Base-by-base conservation (phyloP, 2,888 invertebrate species). In the Agrotis segetum region DNA sequence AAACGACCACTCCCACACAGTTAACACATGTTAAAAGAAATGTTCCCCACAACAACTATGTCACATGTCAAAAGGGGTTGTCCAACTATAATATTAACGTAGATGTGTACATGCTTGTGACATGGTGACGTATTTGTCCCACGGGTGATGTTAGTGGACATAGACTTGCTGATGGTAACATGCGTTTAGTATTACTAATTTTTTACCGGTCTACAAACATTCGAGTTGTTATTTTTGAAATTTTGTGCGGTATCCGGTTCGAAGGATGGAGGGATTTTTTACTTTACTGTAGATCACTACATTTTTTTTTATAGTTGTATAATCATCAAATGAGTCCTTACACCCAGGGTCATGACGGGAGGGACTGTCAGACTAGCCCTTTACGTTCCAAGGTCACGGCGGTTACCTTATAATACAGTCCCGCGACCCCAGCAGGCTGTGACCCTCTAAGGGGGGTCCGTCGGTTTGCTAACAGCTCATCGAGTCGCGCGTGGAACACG, bases 51-150 rank as follows among this genome's bases (percentile, higher is more conserved):
- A 47, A 47, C 24, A 63, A 29, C 40, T 21, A 55, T 77, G 69
- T 69, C 29, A 65, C 55, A 64, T 46, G 69, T 74, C 62, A 62
- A 52, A 72, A 50, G 44, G 61, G 40, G 56, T 62, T 58, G 63
- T 68, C 67, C 34, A 75, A 80, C 79, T 81, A 77, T 63, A 83
- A 83, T 80, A 80, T 81, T 81, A 79, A 82, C 70, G 11, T 40
- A 40, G 11, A 7, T 34, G 11, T 40, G 61, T 62, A 76, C 53
- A 80, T 62, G 75, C 59, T 81, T 76, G 73, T 77, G 66, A 87
- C 83, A 82, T 64, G 67, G 72, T 74, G 66, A 81, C 68, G 55
- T 84, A 87, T 77, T 66, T 71, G 77, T 50, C 88, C 84, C 87
- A 56, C 46, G 74, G 60, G 88, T 72, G 67, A 60, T 76, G 75